These are phyloP conservation scores for Micromesistius poutassou DNA, from an alignment of 2,797 vertebrate species.

Conservation along the genomic window DNA sequence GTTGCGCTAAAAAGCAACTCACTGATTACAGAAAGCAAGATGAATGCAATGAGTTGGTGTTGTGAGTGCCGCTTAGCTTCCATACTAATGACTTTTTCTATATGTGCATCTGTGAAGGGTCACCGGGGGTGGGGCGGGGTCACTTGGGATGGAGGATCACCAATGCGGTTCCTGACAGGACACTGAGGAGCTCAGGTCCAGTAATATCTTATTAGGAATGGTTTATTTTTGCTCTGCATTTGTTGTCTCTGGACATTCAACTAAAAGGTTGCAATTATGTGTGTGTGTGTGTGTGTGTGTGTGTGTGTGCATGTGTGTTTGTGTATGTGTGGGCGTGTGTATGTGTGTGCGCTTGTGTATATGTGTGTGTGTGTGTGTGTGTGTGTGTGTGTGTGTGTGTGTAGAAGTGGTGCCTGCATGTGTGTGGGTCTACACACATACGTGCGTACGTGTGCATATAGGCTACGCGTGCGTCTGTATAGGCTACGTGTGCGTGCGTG, in stretches of 20 bases:
- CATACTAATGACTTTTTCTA: conserved; percentile 36
- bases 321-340: conserved; percentile 6
- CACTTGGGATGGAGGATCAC: neutral
- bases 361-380: neutral
- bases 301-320: neutral
- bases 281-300: neutral
- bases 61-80: conserved; percentile 7
- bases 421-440: too few relatives aligned
- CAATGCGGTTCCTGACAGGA: neutral
- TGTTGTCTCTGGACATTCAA: conserved; percentile 43
- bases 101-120: conserved; percentile 5
- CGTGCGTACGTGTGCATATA: conserved; percentile 9
- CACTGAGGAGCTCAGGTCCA: neutral
- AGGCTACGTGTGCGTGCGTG: neutral
- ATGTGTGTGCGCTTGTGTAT: neutral
- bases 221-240: conserved; percentile 43
- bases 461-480: neutral
- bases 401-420: too few relatives aligned
- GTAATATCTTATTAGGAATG: neutral
- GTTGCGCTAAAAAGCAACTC: too few relatives aligned
- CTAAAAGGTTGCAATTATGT: conserved; percentile 30
- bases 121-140: neutral
- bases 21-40: neutral
- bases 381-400: conserved; percentile 5
- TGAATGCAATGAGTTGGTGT: neutral